Evolutionary conservation across 2,888 invertebrate species (phyloP).

Genomic region (Allolobophora icterica): DNA sequence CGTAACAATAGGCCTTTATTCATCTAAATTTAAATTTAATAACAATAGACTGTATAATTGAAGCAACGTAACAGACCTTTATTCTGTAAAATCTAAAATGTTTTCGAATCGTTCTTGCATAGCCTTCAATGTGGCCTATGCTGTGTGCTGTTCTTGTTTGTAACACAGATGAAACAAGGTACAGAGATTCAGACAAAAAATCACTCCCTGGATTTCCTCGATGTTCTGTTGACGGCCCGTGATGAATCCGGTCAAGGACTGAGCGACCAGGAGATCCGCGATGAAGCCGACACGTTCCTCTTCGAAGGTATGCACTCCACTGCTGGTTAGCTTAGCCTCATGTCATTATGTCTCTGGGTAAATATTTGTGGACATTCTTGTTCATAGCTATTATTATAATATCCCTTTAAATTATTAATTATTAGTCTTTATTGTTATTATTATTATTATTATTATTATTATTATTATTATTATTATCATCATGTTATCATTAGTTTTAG

Average conservation of each 20-base stretch:
- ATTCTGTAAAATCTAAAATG: too few species aligned
- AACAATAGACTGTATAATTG: too few species aligned
- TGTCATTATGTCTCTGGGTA: neutral
- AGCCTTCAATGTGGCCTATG: neutral
- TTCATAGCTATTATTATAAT: neutral
- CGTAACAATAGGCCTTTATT: too few species aligned
- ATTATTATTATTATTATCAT: too few species aligned
- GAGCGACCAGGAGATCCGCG: slow-evolving; percentile 53
- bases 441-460: too few species aligned
- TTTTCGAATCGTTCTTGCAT: slow-evolving; percentile 29
- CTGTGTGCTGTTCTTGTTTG: neutral
- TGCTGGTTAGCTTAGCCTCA: neutral
- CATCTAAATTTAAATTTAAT: too few species aligned
- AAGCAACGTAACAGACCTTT: too few species aligned
- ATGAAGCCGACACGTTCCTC: slow-evolving; percentile 55
- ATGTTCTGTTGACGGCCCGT: slow-evolving; percentile 46
- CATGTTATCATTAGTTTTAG: neutral
- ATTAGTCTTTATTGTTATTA: too few species aligned
- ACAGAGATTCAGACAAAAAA: neutral
- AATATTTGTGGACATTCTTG: neutral
- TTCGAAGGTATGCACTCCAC: slow-evolving; percentile 39
- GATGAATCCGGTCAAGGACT: slow-evolving; percentile 53
- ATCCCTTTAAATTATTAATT: neutral
- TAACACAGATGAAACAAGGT: neutral
- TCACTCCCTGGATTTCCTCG: slow-evolving; percentile 45